Conservation (phyloP, 2,797 vertebrate species). For the Schizothorax lantsangensis region DNA sequence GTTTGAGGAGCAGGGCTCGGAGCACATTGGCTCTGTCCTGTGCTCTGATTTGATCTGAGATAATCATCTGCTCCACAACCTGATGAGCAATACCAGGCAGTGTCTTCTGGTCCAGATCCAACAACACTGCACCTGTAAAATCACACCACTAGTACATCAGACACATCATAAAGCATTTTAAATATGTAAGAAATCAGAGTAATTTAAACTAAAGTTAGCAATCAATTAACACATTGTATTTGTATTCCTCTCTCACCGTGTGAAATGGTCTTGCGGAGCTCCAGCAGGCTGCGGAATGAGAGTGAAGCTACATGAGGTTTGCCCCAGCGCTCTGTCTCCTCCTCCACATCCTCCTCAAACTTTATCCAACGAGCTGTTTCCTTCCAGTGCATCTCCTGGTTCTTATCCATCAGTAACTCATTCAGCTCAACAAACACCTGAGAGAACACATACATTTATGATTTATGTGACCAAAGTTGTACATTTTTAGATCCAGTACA, state of each 20-base stretch:
- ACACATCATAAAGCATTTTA: not conserved
- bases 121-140: slow-evolving; percentile 88
- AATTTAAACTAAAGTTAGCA: not conserved
- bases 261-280: slow-evolving; percentile 88
- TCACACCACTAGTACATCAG: slow-evolving; percentile 16
- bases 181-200: not conserved
- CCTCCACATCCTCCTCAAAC: slow-evolving; percentile 97
- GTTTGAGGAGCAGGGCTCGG: slow-evolving; percentile 93
- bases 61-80: slow-evolving; percentile 99
- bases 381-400: slow-evolving; percentile 98
- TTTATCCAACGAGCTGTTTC: slow-evolving; percentile 99
- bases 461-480: not conserved
- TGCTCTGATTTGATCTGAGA: slow-evolving; percentile 96
- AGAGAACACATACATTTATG: not conserved
- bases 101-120: slow-evolving; percentile 95
- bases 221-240: not conserved
- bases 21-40: slow-evolving; percentile 95
- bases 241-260: slow-evolving; percentile 77
- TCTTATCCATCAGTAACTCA: slow-evolving; percentile 93
- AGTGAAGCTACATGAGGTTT: slow-evolving; percentile 96
- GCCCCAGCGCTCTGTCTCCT: slow-evolving; percentile 97
- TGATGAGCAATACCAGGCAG: slow-evolving; percentile 96
- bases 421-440: slow-evolving; percentile 98
- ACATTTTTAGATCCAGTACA: not conserved
- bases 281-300: slow-evolving; percentile 92